Percentiles rank a stretch among this genome's conserved stretches.
Evolutionary conservation across 2,797 vertebrate genomes (phyloP).

Genomic region (Enteromius paludinosus): DNA sequence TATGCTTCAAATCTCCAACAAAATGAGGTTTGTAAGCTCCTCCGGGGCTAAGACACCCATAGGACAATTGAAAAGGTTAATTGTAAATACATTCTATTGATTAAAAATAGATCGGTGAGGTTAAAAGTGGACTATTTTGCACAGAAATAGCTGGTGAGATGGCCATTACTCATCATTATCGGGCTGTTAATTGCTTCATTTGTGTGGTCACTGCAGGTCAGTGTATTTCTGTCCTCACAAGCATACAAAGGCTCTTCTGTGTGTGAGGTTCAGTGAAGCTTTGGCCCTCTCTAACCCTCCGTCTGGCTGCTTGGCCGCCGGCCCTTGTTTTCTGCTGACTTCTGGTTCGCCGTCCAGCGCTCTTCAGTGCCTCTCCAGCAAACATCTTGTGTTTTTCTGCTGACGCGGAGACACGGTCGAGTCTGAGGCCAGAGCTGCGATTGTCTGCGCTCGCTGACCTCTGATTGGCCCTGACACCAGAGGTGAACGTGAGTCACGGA

Average conservation of each 20-base stretch:
- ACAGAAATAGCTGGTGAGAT: not conserved
- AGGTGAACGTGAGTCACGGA: conserved; percentile 72
- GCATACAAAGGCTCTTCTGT: conserved; percentile 66
- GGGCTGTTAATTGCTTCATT: conserved; percentile 39
- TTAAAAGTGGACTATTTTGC: not conserved
- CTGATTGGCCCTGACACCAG: conserved; percentile 64
- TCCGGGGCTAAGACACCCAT: not conserved
- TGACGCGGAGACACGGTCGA: conserved; percentile 65
- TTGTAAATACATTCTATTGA: not conserved
- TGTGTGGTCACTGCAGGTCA: conserved; percentile 59
- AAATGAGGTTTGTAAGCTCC: not conserved
- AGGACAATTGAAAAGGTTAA: not conserved
- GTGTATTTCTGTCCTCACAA: conserved; percentile 71
- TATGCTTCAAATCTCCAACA: not conserved
- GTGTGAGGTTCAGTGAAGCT: conserved; percentile 6
- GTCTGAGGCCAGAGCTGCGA: conserved; percentile 26
- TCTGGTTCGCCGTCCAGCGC: not conserved
- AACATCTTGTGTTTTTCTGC: conserved; percentile 68
- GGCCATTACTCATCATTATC: conserved; percentile 47
- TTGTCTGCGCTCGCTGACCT: conserved; percentile 67
- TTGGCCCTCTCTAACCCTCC: conserved; percentile 6
- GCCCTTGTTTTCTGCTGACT: conserved; percentile 49
- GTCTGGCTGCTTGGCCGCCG: conserved; percentile 18
- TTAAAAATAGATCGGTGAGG: not conserved
- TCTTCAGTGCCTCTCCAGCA: not conserved